phyloP scores from a whole-genome alignment of 2,888 invertebrate genomes.

The Tenthredo notha region DNA sequence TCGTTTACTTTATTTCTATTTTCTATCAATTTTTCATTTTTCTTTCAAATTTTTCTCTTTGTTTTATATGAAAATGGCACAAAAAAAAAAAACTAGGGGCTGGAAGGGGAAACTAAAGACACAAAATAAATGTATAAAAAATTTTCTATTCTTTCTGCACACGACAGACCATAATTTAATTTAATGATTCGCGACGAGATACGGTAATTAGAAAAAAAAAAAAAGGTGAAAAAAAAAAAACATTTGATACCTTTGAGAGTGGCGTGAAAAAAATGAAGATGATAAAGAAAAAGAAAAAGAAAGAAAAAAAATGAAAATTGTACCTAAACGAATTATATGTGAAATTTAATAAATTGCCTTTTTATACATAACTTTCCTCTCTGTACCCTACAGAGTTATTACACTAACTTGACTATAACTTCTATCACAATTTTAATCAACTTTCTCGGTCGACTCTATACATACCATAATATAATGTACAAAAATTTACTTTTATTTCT shows the following conservation, averaged over 20 bases:
- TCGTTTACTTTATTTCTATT: not conserved
- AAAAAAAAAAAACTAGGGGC: not conserved
- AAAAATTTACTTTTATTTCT: not conserved
- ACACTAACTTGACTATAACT: conserved; percentile 17
- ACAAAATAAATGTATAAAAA: too few relatives aligned
- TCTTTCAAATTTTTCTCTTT: not conserved
- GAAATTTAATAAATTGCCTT: not conserved
- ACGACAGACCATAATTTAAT: too few relatives aligned
- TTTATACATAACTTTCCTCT: conserved; percentile 1
- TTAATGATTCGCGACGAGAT: too few relatives aligned
- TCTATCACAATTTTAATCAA: conserved; percentile 19
- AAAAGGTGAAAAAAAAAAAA: too few relatives aligned
- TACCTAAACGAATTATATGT: not conserved
- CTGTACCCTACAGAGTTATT: not conserved
- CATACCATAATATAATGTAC: not conserved
- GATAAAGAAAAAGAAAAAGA: not conserved
- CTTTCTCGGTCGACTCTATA: not conserved
- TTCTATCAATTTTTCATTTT: not conserved
- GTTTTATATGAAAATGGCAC: not conserved
- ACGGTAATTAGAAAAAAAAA: too few relatives aligned
- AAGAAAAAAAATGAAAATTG: not conserved
- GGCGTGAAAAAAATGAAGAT: not conserved
- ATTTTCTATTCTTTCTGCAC: too few relatives aligned
- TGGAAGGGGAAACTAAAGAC: too few relatives aligned
- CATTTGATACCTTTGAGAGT: not conserved